Percentiles rank a stretch among this genome's conserved stretches.
These are phyloP conservation scores for Phymatocera aterrima DNA, from an alignment of 2,888 invertebrate species.

Conservation along the genomic window DNA sequence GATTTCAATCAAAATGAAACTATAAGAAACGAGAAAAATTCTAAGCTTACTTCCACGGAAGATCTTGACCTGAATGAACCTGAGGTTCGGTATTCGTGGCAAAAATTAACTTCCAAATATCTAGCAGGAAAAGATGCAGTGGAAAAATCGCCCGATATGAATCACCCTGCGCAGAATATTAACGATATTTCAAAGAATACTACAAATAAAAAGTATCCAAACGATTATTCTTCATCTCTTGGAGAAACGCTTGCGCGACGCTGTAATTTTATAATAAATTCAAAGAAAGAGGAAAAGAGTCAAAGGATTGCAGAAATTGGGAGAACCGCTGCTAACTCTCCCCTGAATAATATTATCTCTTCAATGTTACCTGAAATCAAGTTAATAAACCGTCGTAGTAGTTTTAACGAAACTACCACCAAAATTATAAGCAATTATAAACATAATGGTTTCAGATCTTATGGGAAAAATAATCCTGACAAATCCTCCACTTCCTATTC, in stretches of 20 bases:
- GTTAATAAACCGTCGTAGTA: not conserved
- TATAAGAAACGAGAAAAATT: not conserved
- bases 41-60: conserved; percentile 28
- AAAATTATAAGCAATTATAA: not conserved
- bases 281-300: not conserved
- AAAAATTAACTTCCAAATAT: conserved; percentile 29
- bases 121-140: not conserved
- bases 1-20: not conserved
- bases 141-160: not conserved
- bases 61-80: conserved; percentile 11
- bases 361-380: conserved; percentile 35
- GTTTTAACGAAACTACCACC: not conserved
- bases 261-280: not conserved
- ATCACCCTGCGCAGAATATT: not conserved
- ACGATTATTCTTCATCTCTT: not conserved
- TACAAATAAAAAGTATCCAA: not conserved
- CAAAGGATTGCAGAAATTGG: not conserved
- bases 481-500: conserved; percentile 23
- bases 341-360: conserved; percentile 30
- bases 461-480: not conserved
- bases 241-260: not conserved
- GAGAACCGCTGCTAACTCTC: not conserved
- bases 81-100: conserved; percentile 30
- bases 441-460: not conserved
- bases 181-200: not conserved